Base-by-base conservation (phyloP, 2,797 vertebrate species). In the Danio jaintianensis region DNA sequence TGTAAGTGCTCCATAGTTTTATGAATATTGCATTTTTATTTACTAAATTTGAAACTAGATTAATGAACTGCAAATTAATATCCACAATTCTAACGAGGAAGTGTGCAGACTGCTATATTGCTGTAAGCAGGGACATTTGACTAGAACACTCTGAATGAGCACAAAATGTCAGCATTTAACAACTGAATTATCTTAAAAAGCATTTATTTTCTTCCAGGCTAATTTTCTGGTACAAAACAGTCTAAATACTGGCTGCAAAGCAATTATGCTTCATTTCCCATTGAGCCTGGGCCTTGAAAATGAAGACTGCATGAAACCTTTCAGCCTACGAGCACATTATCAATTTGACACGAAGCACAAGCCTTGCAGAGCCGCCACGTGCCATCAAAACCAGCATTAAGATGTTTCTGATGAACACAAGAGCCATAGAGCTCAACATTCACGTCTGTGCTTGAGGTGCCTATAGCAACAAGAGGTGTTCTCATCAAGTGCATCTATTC, bases 321-420 rank as follows among this genome's bases (percentile, higher is more conserved):
- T 78, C 63, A 68, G 75, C 53, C 75, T 52, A 61, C n/a, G 61
- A 29, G 47, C 55, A 61, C 45, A 36, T 50, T 8, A 70, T 70
- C 66, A 70, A 52, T 78, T 52, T 70, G 53, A 78, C 66, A 69
- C 22, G 40, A 78, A 52, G 66, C 56, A 42, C 63, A 77, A 68
- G 22, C 43, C 42, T 59, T 47, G 16, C 29, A 61, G 29, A 61
- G 55, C 36, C 1, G 4, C 61, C 66, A 78, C 36, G 45, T 59
- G 55, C 45, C 16, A 78, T 78, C 43, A 50, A 52, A 78, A 69
- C 53, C 66, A 78, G 53, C 55, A 70, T 78, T 70, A 50, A 48
- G n/a, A 59, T 61, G 5, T 16, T 40, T 59, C 15, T 40, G 75
- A 38, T 75, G 58, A 75, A 50, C 10, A 75, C 72, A 10, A 10